phyloP scores from a whole-genome alignment of 1,140 invertebrate genomes.

The Calephelis virginiensis region DNA sequence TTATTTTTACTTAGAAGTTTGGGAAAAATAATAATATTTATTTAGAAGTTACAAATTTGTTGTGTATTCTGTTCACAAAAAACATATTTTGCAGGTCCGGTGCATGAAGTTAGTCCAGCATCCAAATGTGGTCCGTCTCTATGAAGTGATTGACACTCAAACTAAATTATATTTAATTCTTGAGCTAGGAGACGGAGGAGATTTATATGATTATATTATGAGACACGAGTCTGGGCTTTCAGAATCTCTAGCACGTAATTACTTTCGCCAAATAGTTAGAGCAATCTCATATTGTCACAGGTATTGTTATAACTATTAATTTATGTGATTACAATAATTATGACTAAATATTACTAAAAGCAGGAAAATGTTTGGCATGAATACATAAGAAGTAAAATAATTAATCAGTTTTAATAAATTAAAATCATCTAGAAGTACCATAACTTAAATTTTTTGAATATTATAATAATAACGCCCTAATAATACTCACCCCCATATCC shows the following conservation, averaged over 20 bases:
- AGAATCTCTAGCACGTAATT: constrained; percentile 91
- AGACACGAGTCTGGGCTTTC: constrained; percentile 91
- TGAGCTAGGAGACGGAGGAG: constrained; percentile 98
- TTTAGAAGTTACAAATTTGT: too few relatives aligned
- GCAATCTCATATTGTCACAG: constrained; percentile 99
- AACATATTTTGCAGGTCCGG: constrained; percentile 82
- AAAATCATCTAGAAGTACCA: too few relatives aligned
- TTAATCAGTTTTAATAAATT: too few relatives aligned
- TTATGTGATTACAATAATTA: too few relatives aligned
- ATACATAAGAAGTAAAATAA: too few relatives aligned
- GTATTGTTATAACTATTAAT: constrained; percentile 58
- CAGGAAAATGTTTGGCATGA: too few relatives aligned
- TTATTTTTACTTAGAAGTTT: too few relatives aligned
- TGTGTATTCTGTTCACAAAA: background rate
- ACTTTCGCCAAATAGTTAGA: constrained; percentile 96
- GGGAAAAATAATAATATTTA: too few relatives aligned
- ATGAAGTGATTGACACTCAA: constrained; percentile 99
- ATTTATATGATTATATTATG: constrained; percentile 99
- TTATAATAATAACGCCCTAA: too few relatives aligned
- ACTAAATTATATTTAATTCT: constrained; percentile 97
- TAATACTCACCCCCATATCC: too few relatives aligned
- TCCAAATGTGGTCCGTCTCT: constrained; percentile 97
- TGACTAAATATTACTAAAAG: too few relatives aligned
- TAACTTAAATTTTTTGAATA: too few relatives aligned
- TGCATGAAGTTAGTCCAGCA: constrained; percentile 99